A percentile compares a stretch with the other conserved stretches of the same genome.
Evolutionary conservation across 2,797 vertebrate genomes (phyloP).

Genomic region (Phalloptychus januarius): DNA sequence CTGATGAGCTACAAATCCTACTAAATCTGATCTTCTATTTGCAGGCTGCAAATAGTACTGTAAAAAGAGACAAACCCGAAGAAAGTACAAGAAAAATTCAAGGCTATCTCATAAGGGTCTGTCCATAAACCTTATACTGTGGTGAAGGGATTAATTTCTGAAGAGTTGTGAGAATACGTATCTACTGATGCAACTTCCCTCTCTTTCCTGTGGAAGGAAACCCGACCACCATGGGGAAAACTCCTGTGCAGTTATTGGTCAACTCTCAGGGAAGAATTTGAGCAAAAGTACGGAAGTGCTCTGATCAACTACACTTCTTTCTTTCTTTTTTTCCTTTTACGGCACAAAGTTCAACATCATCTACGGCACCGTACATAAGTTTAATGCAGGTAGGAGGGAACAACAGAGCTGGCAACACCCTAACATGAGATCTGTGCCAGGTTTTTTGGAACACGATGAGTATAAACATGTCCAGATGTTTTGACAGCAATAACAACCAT

Average conservation of each 20-base stretch:
- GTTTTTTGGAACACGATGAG: background rate
- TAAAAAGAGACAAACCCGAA: conserved; percentile 40
- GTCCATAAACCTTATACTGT: background rate
- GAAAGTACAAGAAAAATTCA: background rate
- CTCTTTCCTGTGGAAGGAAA: conserved; percentile 65
- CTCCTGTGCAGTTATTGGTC: background rate
- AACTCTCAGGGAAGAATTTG: background rate
- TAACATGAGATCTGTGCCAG: background rate
- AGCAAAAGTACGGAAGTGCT: background rate
- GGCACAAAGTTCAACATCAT: background rate
- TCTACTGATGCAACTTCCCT: conserved; percentile 39
- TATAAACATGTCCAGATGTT: background rate
- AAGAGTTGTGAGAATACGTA: conserved; percentile 16
- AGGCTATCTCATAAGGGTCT: conserved; percentile 6
- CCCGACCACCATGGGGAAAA: background rate
- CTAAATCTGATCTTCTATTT: background rate
- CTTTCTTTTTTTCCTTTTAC: background rate
- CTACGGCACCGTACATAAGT: background rate
- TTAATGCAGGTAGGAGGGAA: background rate
- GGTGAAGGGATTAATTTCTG: conserved; percentile 12
- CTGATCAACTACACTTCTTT: background rate
- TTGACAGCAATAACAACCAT: background rate
- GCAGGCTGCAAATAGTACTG: background rate
- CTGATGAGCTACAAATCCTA: conserved; percentile 8
- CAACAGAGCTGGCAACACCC: background rate